Evolutionary conservation across 2,113 vertebrate genomes (phyloP).

Genomic region (Fukomys damarensis): DNA sequence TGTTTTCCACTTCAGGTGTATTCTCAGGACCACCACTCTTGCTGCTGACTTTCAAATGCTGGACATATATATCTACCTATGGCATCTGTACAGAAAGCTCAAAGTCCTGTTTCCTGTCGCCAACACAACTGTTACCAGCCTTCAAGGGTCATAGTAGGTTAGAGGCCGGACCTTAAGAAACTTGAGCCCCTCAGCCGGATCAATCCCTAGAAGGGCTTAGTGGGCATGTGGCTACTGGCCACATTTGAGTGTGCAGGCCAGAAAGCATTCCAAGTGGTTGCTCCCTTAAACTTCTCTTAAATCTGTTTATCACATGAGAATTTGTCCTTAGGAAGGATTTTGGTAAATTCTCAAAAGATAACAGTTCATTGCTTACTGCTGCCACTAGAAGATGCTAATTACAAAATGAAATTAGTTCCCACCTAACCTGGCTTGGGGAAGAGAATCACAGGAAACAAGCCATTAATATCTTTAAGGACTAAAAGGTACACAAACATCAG

Average conservation of each 20-base stretch:
- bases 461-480: conserved; percentile 18
- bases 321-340: not conserved
- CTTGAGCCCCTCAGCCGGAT: not conserved
- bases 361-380: not conserved
- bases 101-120: not conserved
- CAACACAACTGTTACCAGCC: not conserved
- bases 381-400: conserved; percentile 26
- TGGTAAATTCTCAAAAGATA: conserved; percentile 3
- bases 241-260: not conserved
- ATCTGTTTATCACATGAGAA: not conserved
- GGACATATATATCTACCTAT: not conserved
- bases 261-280: conserved; percentile 16
- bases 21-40: not conserved
- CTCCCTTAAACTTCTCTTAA: not conserved
- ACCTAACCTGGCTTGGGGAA: not conserved
- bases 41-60: not conserved
- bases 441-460: not conserved
- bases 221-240: not conserved
- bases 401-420: conserved; percentile 15
- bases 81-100: not conserved
- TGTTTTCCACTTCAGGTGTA: not conserved
- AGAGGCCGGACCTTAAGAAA: not conserved
- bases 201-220: not conserved
- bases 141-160: not conserved
- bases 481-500: conserved; percentile 20